A percentile compares a stretch with the other conserved stretches of the same genome.
Conservation (phyloP, 2,113 vertebrate species). For the Dolichotis patagonum region DNA sequence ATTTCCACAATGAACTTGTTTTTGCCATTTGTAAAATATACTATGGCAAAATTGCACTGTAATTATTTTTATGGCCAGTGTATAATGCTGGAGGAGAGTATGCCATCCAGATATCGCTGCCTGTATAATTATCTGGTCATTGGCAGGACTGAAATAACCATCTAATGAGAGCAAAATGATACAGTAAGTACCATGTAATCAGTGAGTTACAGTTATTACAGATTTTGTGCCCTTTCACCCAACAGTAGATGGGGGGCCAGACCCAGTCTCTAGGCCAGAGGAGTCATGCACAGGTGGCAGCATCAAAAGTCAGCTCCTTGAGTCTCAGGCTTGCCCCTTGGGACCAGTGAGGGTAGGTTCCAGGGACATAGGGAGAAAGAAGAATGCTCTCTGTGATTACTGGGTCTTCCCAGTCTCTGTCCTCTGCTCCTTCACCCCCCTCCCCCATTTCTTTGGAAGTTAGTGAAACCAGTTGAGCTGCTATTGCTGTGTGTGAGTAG, state of each 20-base stretch:
- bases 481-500: conserved; percentile 5
- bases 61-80: conserved; percentile 77
- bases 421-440: background rate
- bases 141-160: conserved; percentile 76
- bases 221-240: conserved; percentile 73
- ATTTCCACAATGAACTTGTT: conserved; percentile 76
- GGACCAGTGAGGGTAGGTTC: background rate
- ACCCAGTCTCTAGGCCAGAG: background rate
- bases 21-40: conserved; percentile 79
- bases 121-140: conserved; percentile 74
- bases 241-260: conserved; percentile 26
- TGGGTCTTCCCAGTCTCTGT: background rate
- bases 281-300: background rate
- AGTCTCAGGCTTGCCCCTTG: background rate
- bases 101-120: conserved; percentile 68
- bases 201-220: conserved; percentile 76
- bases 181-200: conserved; percentile 72
- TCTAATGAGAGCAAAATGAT: conserved; percentile 80
- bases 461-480: background rate
- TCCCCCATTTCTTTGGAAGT: background rate
- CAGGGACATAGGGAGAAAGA: background rate
- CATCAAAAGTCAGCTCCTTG: background rate
- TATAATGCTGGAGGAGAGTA: conserved; percentile 47
- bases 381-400: background rate
- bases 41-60: conserved; percentile 77